These are phyloP conservation scores for Bufotes viridis DNA, from an alignment of 2,797 vertebrate species.

Conservation along the genomic window DNA sequence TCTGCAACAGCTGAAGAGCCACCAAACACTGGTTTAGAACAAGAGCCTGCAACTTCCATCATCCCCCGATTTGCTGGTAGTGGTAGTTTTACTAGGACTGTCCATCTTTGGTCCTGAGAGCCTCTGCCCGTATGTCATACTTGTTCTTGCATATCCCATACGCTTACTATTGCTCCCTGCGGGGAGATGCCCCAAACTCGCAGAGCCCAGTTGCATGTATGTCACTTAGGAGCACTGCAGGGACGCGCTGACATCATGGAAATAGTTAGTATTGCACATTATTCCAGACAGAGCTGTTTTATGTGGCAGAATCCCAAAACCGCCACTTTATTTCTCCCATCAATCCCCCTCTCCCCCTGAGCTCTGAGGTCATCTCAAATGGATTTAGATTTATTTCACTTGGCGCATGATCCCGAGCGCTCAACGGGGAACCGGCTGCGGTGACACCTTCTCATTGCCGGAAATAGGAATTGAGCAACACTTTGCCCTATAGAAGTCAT, in stretches of 20 bases:
- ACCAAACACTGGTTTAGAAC: background rate
- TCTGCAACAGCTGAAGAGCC: background rate
- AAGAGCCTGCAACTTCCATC: background rate
- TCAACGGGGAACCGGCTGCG: conserved; percentile 49
- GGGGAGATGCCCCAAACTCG: background rate
- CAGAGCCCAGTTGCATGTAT: conserved; percentile 33
- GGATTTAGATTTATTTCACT: conserved; percentile 60
- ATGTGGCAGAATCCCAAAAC: conserved; percentile 58
- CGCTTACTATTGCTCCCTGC: background rate
- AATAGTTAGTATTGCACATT: conserved; percentile 56
- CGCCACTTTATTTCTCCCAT: conserved; percentile 49
- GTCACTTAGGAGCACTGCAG: conserved; percentile 46
- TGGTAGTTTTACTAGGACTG: background rate
- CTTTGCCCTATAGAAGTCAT: conserved; percentile 29
- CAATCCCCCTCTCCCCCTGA: conserved; percentile 18
- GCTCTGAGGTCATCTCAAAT: conserved; percentile 57
- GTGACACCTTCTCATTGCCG: conserved; percentile 51
- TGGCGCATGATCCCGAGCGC: conserved; percentile 44
- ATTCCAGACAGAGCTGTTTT: conserved; percentile 59
- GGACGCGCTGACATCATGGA: conserved; percentile 60
- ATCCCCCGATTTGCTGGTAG: background rate
- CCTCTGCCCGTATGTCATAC: background rate
- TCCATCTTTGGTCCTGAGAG: background rate
- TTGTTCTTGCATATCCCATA: background rate
- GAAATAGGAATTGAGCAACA: conserved; percentile 9